Base-by-base conservation (phyloP, 2,888 invertebrate species). In the Sepioteuthis lessoniana region DNA sequence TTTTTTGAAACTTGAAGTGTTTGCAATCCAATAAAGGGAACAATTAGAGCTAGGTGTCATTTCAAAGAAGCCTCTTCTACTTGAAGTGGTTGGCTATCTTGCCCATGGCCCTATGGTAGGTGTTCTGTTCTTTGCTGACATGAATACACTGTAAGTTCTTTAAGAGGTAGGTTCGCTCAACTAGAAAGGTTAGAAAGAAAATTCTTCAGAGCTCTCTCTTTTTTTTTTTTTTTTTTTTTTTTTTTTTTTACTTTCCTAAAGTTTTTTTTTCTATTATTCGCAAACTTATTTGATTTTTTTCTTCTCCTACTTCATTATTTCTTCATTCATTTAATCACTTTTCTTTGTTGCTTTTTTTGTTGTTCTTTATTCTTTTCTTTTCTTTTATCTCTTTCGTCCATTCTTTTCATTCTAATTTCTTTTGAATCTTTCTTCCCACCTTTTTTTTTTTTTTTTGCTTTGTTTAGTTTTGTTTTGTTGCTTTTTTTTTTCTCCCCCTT, bases 11-110 rank as follows among this genome's bases (percentile, higher is more conserved):
- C 76, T 35, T 76, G n/a, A 76, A 76, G 76, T 76, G 76, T 76
- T n/a, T n/a, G 76, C 76, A 76, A 76, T n/a, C 76, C n/a, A n/a
- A 76, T 76, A 76, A 76, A 76, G 19, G 55, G 76, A 76, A 76
- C n/a, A 76, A 76, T 76, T 76, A 76, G 76, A n/a, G 76, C 16
- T 76, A 35, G 76, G 76, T 76, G 76, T 76, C 76, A 76, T 76
- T 76, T 76, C n/a, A 76, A 76, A 76, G n/a, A 35, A n/a, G 0
- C 0, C 35, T n/a, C n/a, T n/a, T 76, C n/a, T n/a, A 76, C 76
- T 76, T 76, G 76, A 76, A 76, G 76, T 76, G n/a, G n/a, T 76
- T 76, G 76, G n/a, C 76, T 76, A 76, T 76, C 76, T 76, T 76
- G 76, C 76, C 76, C 10, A 8, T 76, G 76, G 76, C 76, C 16